Evolutionary conservation across 2,888 invertebrate genomes (phyloP), one percentile per base, ranked within the genome.

Genomic region (Drosophila imparisetae): DNA sequence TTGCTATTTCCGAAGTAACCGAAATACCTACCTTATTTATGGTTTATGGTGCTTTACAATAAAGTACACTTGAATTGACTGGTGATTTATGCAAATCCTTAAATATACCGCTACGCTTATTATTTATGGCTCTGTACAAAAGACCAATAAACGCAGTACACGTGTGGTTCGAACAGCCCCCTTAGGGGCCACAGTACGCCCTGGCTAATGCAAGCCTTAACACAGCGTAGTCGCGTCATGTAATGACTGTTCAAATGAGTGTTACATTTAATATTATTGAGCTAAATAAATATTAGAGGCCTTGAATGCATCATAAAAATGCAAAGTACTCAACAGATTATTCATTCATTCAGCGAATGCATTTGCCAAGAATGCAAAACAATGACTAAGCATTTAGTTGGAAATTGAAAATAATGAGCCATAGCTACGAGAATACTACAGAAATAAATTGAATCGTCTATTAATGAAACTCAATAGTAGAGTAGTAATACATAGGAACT

Each of bases 261-360:
- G 21, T 45, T 45, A 21, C 0, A 7, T 6, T 7, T 7, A 21
- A 13, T 15, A 27, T 2, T 27, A 15, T 27, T 49, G 42, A 21
- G 49, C 42, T 61, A 32, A 11, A 27, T 40, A 53, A 62, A 68
- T 55, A 63, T 18, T 40, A 4, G 21, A 21, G 13, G 11, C 29
- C 21, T 50, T 34, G 40, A 55, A 40, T 58, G 38, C 40, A 55
- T 32, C 42, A 42, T 54, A 50, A 8, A 53, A 58, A 18, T 48
- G 38, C 15, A 30, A 38, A 58, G 11, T 62, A 40, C 40, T 48
- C 18, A 59, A 24, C n/a, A n/a, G 34, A 65, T 75, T 74, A 65
- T 75, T 75, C 69, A 75, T 75, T 74, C 75, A 65, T 73, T 73
- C 62, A 11, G 11, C 18, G 55, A 69, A 59, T 73, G 75, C 74